These are phyloP conservation scores for Zootoca vivipara DNA, from an alignment of 2,113 vertebrate species.

Conservation along the genomic window DNA sequence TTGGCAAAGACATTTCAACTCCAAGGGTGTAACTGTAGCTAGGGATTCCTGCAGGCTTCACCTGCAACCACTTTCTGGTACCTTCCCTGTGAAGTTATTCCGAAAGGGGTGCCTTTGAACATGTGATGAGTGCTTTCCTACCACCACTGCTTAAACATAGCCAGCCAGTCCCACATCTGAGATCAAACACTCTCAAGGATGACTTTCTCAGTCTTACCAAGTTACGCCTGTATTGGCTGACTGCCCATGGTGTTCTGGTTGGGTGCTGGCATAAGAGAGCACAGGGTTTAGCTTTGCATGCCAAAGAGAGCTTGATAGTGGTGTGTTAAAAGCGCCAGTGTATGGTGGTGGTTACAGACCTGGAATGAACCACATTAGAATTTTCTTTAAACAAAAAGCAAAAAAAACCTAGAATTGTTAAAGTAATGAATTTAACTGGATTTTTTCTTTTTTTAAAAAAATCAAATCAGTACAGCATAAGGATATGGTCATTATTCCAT, in stretches of 20 bases:
- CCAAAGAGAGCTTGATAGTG: background rate
- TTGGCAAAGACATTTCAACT: background rate
- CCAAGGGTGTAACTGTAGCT: background rate
- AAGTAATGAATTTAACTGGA: background rate
- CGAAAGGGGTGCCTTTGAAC: background rate
- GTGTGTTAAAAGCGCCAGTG: background rate
- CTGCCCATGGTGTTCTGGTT: background rate
- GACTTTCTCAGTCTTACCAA: background rate
- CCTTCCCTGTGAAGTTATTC: background rate
- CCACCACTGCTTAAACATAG: background rate
- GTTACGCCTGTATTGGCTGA: background rate
- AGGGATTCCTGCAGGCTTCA: background rate
- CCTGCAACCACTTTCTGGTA: background rate
- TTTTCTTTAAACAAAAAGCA: background rate
- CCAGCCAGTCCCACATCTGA: background rate
- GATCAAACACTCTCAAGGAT: background rate
- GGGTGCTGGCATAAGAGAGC: background rate
- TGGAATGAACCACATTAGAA: background rate
- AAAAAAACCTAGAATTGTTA: too few species aligned
- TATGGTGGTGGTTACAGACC: too few species aligned
- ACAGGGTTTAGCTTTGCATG: too few species aligned
- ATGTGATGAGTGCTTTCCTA: background rate
- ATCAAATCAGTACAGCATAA: background rate
- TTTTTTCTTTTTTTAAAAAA: background rate
- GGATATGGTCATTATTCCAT: background rate